phyloP scores from a whole-genome alignment of 2,888 invertebrate species.

The Drosophila paramelanica region DNA sequence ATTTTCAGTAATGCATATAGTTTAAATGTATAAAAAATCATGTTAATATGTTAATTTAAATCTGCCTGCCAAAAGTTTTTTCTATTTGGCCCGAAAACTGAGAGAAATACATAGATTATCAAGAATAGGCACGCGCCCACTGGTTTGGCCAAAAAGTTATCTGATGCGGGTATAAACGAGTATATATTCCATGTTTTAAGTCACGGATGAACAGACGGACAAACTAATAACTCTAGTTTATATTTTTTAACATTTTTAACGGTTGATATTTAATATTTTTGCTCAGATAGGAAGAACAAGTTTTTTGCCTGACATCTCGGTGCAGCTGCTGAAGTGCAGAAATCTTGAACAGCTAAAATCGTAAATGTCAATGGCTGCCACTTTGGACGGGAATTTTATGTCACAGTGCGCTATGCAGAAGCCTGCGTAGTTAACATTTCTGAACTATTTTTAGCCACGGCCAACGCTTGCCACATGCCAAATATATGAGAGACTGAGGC shows the following conservation, averaged over 20 bases:
- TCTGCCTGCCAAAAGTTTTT: no score
- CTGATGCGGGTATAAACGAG: no score
- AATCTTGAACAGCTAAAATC: conserved; percentile 1
- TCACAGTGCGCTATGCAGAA: background rate
- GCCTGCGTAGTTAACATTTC: conserved; percentile 32
- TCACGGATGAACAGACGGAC: no score
- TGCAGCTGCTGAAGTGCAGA: background rate
- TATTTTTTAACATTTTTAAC: background rate
- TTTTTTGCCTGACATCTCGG: background rate
- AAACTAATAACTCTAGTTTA: no score
- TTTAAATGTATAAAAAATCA: no score
- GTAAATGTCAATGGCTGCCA: conserved; percentile 40
- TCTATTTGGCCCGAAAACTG: no score
- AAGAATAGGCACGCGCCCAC: no score
- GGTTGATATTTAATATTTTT: background rate
- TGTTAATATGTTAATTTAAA: no score
- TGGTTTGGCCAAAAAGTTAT: no score
- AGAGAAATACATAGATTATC: no score
- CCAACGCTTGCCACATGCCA: conserved; percentile 16
- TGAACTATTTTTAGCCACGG: conserved; percentile 22
- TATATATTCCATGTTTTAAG: no score
- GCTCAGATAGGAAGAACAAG: background rate
- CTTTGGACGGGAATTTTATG: conserved; percentile 13
- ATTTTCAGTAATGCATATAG: no score
- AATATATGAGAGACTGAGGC: background rate